These are phyloP conservation scores for Sclerurus mexicanus DNA, from an alignment of 2,113 vertebrate genomes.

Conservation along the genomic window DNA sequence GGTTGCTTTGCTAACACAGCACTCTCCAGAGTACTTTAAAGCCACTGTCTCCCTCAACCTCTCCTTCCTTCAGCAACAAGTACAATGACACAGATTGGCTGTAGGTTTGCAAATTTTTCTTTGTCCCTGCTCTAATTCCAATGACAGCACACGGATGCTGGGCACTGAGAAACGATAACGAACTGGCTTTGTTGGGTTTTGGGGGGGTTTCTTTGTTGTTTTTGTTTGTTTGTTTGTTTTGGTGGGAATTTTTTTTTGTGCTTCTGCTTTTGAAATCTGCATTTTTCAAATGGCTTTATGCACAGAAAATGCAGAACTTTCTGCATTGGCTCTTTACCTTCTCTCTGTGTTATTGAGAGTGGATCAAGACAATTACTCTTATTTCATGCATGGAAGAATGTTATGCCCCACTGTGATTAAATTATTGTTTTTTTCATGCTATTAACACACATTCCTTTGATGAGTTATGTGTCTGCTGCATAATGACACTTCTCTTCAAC, in stretches of 20 bases:
- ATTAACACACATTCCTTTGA: neutral
- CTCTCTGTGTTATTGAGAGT: neutral
- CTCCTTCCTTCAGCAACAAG: neutral
- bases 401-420: neutral
- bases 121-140: neutral
- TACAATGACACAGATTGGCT: neutral
- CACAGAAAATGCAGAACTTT: neutral
- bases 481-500: neutral
- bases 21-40: neutral
- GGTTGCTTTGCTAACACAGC: neutral
- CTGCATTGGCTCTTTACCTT: neutral
- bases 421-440: neutral
- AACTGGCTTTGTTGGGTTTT: too few species aligned
- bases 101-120: neutral
- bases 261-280: neutral
- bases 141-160: neutral
- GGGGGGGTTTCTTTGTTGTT: too few species aligned
- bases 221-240: too few species aligned
- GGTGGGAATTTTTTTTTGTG: too few species aligned
- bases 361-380: neutral
- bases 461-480: neutral
- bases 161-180: neutral
- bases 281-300: neutral
- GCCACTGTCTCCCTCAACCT: neutral
- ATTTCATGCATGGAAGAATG: neutral